Percentiles rank a stretch among this genome's conserved stretches.
phyloP scores from a whole-genome alignment of 1,140 invertebrate genomes.

The Harpegnathos saltator region DNA sequence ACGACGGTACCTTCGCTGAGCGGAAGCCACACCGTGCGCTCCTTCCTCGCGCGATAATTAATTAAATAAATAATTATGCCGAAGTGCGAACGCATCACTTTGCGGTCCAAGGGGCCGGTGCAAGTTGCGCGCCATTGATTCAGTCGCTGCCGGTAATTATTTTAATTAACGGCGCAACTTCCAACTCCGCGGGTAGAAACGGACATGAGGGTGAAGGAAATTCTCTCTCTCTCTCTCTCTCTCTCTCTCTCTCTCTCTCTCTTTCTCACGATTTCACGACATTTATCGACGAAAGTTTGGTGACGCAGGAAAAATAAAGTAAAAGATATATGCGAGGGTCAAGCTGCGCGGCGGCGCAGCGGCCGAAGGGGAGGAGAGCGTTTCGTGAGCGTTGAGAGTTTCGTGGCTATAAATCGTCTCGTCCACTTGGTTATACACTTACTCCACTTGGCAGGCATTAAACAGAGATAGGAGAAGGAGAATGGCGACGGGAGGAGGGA shows the following conservation, averaged over 20 bases:
- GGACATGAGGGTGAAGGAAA: background rate
- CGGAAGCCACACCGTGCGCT: background rate
- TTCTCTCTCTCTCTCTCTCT: too few relatives aligned
- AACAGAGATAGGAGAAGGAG: background rate
- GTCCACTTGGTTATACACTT: constrained; percentile 27
- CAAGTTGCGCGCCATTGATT: constrained; percentile 1
- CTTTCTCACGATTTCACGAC: constrained; percentile 34
- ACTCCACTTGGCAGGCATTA: constrained; percentile 64
- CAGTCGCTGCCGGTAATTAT: constrained; percentile 42
- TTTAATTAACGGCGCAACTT: constrained; percentile 65
- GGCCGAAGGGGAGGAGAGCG: constrained; percentile 15
- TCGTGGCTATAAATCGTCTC: constrained; percentile 56
- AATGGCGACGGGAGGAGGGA: background rate
- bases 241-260: too few relatives aligned
- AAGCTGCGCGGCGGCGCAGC: background rate
- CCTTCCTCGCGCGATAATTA: background rate
- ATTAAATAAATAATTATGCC: constrained; percentile 39
- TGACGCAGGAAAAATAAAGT: constrained; percentile 39
- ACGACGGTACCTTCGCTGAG: too few relatives aligned
- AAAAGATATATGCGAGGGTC: constrained; percentile 14
- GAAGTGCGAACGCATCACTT: background rate
- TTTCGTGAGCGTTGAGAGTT: constrained; percentile 64
- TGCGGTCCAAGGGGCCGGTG: background rate
- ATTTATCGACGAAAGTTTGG: constrained; percentile 67
- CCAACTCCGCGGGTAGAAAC: background rate